These are phyloP conservation scores for Agrochola lota DNA, from an alignment of 2,888 invertebrate species.

Conservation along the genomic window DNA sequence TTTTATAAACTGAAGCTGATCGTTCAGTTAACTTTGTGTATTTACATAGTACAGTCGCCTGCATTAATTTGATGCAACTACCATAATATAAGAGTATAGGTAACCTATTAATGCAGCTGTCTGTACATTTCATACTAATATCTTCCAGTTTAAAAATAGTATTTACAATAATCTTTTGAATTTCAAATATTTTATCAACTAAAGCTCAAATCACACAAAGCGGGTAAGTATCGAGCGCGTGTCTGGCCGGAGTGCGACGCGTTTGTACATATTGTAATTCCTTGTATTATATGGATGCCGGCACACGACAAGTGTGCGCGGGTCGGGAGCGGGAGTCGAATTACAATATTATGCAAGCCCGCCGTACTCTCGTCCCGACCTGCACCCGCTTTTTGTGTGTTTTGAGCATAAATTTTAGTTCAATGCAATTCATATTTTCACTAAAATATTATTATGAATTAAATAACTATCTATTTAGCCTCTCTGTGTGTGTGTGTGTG, in stretches of 20 bases:
- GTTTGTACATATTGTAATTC: too few relatives aligned
- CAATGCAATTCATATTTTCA: not conserved
- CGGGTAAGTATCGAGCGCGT: too few relatives aligned
- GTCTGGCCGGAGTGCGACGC: too few relatives aligned
- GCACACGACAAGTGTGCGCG: too few relatives aligned
- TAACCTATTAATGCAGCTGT: conserved; percentile 18
- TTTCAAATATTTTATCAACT: not conserved
- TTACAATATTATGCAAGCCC: too few relatives aligned
- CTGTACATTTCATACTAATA: conserved; percentile 1
- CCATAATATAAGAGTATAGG: not conserved
- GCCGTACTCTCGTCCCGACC: too few relatives aligned
- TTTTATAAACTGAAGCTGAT: not conserved
- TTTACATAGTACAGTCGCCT: conserved; percentile 8
- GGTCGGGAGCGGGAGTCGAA: too few relatives aligned
- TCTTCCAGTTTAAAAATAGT: conserved; percentile 11
- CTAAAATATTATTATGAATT: conserved; percentile 13
- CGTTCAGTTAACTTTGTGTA: not conserved
- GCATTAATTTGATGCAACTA: conserved; percentile 1
- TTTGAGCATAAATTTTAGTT: conserved; percentile 5
- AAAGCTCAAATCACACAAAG: not conserved
- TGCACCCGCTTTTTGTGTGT: too few relatives aligned
- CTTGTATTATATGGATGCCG: too few relatives aligned
- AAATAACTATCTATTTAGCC: conserved; percentile 13
- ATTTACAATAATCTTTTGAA: not conserved
- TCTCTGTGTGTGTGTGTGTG: conserved; percentile 16